Evolutionary conservation across 1,140 invertebrate genomes (phyloP).

Genomic region (Drosophila prosaltans): DNA sequence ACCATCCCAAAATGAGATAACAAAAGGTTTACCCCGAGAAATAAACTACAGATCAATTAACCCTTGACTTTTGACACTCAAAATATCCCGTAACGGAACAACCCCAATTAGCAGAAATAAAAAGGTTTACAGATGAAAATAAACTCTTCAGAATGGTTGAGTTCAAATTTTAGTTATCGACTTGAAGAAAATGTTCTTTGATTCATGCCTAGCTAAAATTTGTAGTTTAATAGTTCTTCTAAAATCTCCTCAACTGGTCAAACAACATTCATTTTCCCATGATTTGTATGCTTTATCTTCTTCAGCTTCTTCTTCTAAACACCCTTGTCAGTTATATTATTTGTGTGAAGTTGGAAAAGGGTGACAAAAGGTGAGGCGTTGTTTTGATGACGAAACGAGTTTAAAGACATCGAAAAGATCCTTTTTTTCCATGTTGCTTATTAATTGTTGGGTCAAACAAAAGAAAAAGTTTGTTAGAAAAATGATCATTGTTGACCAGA

Average conservation of each 20-base stretch:
- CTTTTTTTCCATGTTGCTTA: constrained; percentile 45
- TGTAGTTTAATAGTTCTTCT: not conserved
- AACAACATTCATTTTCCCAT: constrained; percentile 70
- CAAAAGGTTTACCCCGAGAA: constrained; percentile 22
- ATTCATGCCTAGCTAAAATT: too few species aligned
- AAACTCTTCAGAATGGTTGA: not conserved
- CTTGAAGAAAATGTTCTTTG: too few species aligned
- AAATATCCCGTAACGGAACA: constrained; percentile 48
- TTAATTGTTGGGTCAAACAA: constrained; percentile 71
- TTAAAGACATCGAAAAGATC: constrained; percentile 68
- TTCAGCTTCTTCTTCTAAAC: constrained; percentile 20
- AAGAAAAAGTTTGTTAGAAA: constrained; percentile 59
- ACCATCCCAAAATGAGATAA: constrained; percentile 56
- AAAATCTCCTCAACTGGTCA: constrained; percentile 46
- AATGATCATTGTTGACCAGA: constrained; percentile 47
- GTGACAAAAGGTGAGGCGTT: constrained; percentile 77
- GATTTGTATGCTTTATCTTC: constrained; percentile 34
- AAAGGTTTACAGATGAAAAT: too few species aligned
- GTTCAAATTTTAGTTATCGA: too few species aligned
- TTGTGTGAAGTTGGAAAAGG: constrained; percentile 61
- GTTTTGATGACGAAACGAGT: constrained; percentile 54
- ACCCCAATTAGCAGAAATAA: constrained; percentile 42
- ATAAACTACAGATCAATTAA: constrained; percentile 63
- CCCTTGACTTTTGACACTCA: constrained; percentile 58
- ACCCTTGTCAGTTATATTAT: constrained; percentile 67